Percentiles rank a stretch among this genome's conserved stretches.
Conservation (phyloP, 2,888 invertebrate species). For the Lasius fuliginosus region DNA sequence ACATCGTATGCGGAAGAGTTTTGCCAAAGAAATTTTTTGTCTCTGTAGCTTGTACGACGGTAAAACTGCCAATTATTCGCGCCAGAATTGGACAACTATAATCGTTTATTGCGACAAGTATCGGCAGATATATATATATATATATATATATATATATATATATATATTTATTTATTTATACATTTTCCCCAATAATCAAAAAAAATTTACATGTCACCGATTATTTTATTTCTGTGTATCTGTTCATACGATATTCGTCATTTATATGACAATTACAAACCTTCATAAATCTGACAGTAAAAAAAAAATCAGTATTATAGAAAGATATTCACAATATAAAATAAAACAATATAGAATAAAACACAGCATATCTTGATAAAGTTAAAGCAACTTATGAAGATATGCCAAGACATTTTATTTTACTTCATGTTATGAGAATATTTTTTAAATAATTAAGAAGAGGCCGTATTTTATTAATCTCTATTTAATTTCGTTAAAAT, state of each 20-base stretch:
- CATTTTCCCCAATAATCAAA: neutral
- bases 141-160: neutral
- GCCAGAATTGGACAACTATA: neutral
- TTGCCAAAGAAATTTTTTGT: conserved; percentile 3
- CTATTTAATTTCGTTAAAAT: neutral
- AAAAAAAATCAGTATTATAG: neutral
- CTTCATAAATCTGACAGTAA: neutral
- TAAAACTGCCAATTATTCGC: conserved; percentile 23
- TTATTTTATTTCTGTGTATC: conserved; percentile 1
- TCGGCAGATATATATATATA: neutral
- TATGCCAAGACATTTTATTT: neutral
- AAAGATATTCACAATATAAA: neutral
- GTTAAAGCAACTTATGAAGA: neutral
- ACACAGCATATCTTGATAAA: too few relatives aligned
- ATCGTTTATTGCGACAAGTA: neutral
- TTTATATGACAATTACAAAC: neutral
- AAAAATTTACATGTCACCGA: neutral
- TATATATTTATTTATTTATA: neutral
- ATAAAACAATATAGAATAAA: too few relatives aligned
- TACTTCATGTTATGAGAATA: neutral
- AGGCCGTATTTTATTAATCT: neutral
- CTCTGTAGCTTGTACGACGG: neutral
- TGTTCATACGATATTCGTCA: neutral
- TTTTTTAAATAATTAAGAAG: neutral
- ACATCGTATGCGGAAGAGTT: conserved; percentile 10